phyloP scores from a whole-genome alignment of 2,888 invertebrate species.

The Acanthosepion lycidas region DNA sequence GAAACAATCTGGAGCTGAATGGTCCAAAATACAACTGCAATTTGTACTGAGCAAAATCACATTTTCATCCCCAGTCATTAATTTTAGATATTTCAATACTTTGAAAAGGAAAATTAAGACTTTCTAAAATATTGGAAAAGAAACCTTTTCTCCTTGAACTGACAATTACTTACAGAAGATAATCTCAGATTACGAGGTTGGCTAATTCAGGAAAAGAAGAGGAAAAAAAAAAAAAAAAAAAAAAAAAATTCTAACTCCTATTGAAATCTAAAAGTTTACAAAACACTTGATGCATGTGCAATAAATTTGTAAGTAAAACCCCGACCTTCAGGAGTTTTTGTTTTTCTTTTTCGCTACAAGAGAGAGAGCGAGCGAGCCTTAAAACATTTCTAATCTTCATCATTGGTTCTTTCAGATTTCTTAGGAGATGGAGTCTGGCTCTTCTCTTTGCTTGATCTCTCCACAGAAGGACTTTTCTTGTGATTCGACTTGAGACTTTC shows the following conservation, averaged over 20 bases:
- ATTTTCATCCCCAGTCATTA: too few species aligned
- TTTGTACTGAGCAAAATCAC: too few species aligned
- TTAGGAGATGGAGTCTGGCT: neutral
- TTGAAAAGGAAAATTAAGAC: neutral
- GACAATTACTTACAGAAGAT: neutral
- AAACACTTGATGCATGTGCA: neutral
- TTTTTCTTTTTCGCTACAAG: too few species aligned
- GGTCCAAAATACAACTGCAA: too few species aligned
- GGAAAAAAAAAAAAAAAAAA: too few species aligned
- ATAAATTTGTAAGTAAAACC: neutral
- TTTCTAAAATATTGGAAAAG: neutral
- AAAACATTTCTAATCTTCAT: neutral
- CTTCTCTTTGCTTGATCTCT: neutral
- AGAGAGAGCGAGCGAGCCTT: neutral
- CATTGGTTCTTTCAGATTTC: neutral
- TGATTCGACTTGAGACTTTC: neutral
- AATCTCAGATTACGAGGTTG: too few species aligned
- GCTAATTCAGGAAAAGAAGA: too few species aligned
- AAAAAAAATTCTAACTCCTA: too few species aligned
- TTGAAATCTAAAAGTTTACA: neutral
- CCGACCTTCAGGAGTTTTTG: neutral
- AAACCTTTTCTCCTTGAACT: neutral
- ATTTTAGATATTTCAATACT: neutral
- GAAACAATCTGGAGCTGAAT: too few species aligned
- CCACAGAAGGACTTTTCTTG: neutral